Evolutionary conservation across 1,140 invertebrate species (phyloP).

Genomic region (Probaryconus sp.): DNA sequence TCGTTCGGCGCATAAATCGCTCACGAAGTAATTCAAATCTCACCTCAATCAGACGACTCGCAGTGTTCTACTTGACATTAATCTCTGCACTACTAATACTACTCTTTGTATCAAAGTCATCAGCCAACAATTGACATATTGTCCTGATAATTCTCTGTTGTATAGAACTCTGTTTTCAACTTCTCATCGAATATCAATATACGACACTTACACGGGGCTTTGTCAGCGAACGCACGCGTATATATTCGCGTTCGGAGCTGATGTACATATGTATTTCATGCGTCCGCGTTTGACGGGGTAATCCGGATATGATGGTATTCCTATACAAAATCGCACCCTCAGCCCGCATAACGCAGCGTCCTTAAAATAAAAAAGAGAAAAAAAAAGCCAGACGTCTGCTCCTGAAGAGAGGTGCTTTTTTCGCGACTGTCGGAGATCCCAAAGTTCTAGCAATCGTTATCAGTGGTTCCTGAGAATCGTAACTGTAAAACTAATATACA

Average conservation of each 20-base stretch:
- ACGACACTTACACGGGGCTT: no score
- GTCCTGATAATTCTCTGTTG: no score
- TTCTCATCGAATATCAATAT: no score
- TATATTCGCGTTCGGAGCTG: background rate
- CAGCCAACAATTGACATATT: slow-evolving; percentile 15
- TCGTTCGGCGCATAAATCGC: slow-evolving; percentile 5
- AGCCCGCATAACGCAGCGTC: slow-evolving; percentile 36
- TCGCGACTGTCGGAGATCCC: slow-evolving; percentile 5
- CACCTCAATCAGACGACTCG: no score
- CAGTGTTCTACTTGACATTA: slow-evolving; percentile 20
- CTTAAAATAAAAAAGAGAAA: no score
- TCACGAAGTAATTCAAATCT: slow-evolving; percentile 4
- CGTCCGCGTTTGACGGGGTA: slow-evolving; percentile 5
- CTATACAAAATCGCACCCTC: slow-evolving; percentile 6
- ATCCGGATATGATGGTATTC: background rate
- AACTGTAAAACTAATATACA: no score
- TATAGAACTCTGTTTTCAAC: no score
- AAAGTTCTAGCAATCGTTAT: no score
- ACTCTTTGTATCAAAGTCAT: slow-evolving; percentile 29
- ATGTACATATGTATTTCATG: background rate
- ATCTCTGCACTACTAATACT: slow-evolving; percentile 23
- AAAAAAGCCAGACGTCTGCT: slow-evolving; percentile 23
- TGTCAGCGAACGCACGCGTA: no score
- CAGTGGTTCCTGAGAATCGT: no score
- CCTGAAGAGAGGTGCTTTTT: slow-evolving; percentile 29